Conservation (phyloP, 1,140 invertebrate species). For the Eulimnadia texana region DNA sequence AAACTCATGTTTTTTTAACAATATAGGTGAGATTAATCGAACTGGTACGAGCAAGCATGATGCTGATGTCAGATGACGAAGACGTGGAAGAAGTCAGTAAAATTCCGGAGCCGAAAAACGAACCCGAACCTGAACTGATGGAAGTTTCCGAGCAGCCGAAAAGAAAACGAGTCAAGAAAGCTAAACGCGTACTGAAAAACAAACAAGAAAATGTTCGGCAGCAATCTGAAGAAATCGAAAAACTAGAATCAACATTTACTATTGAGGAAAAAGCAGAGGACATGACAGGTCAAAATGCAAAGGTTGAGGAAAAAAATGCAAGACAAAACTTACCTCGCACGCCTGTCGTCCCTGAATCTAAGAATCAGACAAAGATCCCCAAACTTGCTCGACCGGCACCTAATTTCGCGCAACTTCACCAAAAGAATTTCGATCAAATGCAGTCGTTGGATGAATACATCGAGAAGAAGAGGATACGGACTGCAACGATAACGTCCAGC, state of each 20-base stretch:
- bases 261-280: neutral
- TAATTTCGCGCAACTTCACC: conserved; percentile 13
- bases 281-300: too few relatives aligned
- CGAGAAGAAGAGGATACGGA: conserved; percentile 3
- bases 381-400: neutral
- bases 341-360: neutral
- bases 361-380: neutral
- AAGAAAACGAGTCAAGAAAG: neutral
- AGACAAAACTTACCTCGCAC: neutral
- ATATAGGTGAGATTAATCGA: neutral
- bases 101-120: too few relatives aligned
- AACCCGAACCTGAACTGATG: neutral
- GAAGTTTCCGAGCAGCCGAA: neutral
- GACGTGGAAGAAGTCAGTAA: too few relatives aligned
- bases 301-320: neutral
- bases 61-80: neutral
- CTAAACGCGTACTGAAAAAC: neutral
- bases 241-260: neutral
- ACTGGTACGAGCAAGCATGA: neutral
- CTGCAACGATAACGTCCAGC: conserved; percentile 10
- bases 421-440: conserved; percentile 11
- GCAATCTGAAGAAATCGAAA: neutral
- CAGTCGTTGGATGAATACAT: conserved; percentile 14
- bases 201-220: neutral
- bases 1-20: neutral